phyloP scores from a whole-genome alignment of 2,797 vertebrate species.

The Enteromius thamalakanensis region DNA sequence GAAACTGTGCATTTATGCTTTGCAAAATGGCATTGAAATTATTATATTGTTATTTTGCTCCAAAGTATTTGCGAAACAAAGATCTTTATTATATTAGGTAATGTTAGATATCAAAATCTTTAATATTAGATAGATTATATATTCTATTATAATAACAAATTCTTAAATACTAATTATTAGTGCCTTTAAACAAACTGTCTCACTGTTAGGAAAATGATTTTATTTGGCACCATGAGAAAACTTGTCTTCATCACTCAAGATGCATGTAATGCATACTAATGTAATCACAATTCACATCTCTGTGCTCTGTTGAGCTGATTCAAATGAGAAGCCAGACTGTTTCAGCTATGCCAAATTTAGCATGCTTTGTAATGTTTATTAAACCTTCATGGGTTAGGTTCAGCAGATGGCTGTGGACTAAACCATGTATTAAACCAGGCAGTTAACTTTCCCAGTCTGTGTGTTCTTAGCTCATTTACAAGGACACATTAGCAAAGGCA shows the following conservation, averaged over 20 bases:
- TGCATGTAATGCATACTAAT: constrained; percentile 33
- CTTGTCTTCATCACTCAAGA: constrained; percentile 11
- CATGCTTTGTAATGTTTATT: constrained; percentile 4
- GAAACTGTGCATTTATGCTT: not conserved
- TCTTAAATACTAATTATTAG: not conserved
- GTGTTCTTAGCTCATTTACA: not conserved
- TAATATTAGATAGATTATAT: not conserved
- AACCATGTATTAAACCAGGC: constrained; percentile 23
- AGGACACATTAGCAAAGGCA: not conserved
- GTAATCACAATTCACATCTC: constrained; percentile 9
- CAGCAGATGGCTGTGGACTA: constrained; percentile 16
- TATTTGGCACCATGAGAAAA: not conserved
- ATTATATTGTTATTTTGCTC: not conserved
- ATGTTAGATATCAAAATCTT: not conserved
- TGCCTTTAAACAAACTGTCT: not conserved
- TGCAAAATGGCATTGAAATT: not conserved
- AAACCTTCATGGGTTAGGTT: not conserved
- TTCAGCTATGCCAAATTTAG: constrained; percentile 26
- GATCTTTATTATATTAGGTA: not conserved
- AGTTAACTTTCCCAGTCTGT: not conserved
- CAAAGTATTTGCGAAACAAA: not conserved
- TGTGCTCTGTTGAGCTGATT: constrained; percentile 12
- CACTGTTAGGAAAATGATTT: not conserved
- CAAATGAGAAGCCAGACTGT: constrained; percentile 19
- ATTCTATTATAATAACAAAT: not conserved